Conservation (phyloP, 2,113 vertebrate genomes). For the Helogale parvula region DNA sequence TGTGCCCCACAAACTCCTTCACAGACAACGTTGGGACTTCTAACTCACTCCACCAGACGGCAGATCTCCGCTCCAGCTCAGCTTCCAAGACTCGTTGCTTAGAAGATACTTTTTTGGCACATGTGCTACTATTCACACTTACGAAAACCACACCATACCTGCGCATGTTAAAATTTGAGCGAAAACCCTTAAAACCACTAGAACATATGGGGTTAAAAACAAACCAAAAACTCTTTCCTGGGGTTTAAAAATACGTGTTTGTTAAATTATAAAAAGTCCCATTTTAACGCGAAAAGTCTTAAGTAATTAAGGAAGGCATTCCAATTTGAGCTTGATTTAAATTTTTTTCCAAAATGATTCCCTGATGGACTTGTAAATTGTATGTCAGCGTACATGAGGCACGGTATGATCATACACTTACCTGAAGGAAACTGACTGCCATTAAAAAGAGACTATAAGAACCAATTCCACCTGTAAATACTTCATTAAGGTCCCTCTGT, state of each 20-base stretch:
- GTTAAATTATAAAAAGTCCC: not conserved
- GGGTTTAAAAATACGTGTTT: not conserved
- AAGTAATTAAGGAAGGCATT: not conserved
- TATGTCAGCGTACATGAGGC: not conserved
- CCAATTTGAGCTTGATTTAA: not conserved
- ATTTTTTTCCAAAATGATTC: not conserved
- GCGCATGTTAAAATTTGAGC: not conserved
- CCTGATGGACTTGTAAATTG: not conserved
- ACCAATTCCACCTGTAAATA: conserved; percentile 98
- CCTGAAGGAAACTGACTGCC: conserved; percentile 99
- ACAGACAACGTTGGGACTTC: rapidly evolving
- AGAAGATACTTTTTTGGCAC: not conserved
- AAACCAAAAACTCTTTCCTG: not conserved
- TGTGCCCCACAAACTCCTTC: rapidly evolving
- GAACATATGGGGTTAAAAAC: not conserved
- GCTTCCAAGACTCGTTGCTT: not conserved
- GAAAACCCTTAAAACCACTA: not conserved
- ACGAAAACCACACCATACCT: not conserved
- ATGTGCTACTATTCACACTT: not conserved
- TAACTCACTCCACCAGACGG: not conserved
- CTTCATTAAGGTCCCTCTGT: conserved; percentile 98
- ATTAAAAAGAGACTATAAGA: conserved; percentile 99
- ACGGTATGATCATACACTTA: conserved; percentile 70
- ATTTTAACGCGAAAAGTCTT: not conserved
- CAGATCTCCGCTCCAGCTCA: not conserved